phyloP scores from a whole-genome alignment of 1,140 invertebrate genomes.

The Papilio machaon region DNA sequence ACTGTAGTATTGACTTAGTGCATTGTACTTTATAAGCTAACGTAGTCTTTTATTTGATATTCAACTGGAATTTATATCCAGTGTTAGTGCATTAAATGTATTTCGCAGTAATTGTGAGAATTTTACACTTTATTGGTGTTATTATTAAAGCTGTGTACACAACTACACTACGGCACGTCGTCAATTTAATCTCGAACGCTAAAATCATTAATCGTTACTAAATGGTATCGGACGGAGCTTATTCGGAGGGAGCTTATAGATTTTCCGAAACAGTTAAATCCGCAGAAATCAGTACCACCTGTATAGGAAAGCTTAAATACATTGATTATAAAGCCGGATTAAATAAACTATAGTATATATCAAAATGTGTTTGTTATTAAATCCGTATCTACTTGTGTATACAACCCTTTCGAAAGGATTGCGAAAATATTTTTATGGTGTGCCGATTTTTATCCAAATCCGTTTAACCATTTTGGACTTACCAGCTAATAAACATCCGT shows the following conservation, averaged over 20 bases:
- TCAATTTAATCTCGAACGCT: neutral
- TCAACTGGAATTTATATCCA: neutral
- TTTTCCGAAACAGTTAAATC: conserved; percentile 9
- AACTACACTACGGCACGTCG: neutral
- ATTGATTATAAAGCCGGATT: neutral
- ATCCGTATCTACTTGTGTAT: neutral
- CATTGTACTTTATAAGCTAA: neutral
- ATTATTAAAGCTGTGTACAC: neutral
- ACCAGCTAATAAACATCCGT: no score
- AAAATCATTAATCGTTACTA: neutral
- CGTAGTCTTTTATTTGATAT: neutral
- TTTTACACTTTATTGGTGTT: neutral
- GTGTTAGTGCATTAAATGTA: neutral
- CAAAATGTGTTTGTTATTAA: neutral
- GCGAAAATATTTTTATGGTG: no score
- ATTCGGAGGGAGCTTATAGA: conserved; percentile 9
- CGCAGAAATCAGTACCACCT: neutral
- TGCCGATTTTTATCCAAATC: no score
- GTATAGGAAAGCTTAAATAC: neutral
- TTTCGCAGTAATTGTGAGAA: neutral
- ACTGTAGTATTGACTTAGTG: neutral
- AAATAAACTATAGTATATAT: neutral
- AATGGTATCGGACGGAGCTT: neutral
- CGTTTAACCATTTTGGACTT: no score
- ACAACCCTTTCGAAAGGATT: no score